Evolutionary conservation across 1,140 invertebrate species (phyloP), one percentile per base, ranked within the genome.

Genomic region (Bombus confusus): DNA sequence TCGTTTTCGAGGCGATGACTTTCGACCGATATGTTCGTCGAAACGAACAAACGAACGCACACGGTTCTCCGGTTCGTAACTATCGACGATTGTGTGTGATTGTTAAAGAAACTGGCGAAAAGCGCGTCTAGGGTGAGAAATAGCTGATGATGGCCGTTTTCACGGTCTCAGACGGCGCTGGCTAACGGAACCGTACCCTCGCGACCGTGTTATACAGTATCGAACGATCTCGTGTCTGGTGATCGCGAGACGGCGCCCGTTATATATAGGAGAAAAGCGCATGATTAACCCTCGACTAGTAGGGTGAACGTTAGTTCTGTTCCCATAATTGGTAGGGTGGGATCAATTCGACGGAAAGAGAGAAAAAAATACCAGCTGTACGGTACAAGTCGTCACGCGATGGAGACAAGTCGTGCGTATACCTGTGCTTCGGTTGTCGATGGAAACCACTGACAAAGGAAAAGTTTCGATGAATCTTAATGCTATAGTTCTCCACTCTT

Each of bases 1-100:
- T 62, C 47, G 25, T 39, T 78, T 59, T 41, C 41, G 31, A 86
- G 80, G 87, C 77, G 69, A 82, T 89, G 87, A 88, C 78, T 89
- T 86, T 89, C 87, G 87, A 89, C 87, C 86, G 71, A 37, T 41
- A 18, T 1, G 6, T 34, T 68, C 28, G n/a, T 71, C 74, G 34
- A 59, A 31, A 28, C 59, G 9, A 69, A 64, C 62, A n/a, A 68
- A 37, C 59, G 64, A 22, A 71, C 69, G 37, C 69, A n/a, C 69
- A 13, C 41, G n/a, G 22, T 64, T 62, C 13, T 77, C 37, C 34
- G 31, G 83, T 77, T 87, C 69, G 75, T 74, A 8, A 47, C 3
- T 28, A 18, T 18, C 41, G n/a, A 18, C 5, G 41, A n/a, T 74
- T 25, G 69, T 25, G 39, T 18, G 69, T 22, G 28, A 72, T 2